phyloP scores from a whole-genome alignment of 2,797 vertebrate genomes.

The Prionace glauca region DNA sequence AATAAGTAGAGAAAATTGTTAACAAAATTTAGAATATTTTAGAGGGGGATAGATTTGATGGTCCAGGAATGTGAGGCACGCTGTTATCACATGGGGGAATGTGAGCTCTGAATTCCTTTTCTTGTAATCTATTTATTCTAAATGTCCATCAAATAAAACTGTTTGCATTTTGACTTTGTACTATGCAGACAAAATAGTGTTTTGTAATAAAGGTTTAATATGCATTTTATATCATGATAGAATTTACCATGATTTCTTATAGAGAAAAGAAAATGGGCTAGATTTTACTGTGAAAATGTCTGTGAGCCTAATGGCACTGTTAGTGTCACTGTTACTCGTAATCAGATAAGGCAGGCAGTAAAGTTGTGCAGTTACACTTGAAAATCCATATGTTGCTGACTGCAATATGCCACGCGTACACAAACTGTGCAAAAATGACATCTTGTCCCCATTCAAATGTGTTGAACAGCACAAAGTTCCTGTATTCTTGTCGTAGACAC shows the following conservation, averaged over 20 bases:
- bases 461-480: background rate
- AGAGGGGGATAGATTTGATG: background rate
- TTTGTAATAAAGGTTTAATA: background rate
- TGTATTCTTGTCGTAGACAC: background rate
- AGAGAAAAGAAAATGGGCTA: background rate
- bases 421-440: background rate
- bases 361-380: background rate
- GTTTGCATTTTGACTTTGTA: background rate
- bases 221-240: background rate
- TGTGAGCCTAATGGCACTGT: background rate
- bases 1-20: background rate
- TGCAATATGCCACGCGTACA: background rate
- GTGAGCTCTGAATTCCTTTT: background rate
- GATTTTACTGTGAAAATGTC: background rate
- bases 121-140: background rate
- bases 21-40: constrained; percentile 1
- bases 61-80: background rate
- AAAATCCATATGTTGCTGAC: background rate
- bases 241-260: background rate
- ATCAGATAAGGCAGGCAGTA: background rate
- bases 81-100: background rate
- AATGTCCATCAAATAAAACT: background rate
- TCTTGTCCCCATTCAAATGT: background rate
- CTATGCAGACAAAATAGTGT: background rate
- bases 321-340: background rate